Conservation (phyloP, 2,888 invertebrate species). For the Parascotia fuliginaria region DNA sequence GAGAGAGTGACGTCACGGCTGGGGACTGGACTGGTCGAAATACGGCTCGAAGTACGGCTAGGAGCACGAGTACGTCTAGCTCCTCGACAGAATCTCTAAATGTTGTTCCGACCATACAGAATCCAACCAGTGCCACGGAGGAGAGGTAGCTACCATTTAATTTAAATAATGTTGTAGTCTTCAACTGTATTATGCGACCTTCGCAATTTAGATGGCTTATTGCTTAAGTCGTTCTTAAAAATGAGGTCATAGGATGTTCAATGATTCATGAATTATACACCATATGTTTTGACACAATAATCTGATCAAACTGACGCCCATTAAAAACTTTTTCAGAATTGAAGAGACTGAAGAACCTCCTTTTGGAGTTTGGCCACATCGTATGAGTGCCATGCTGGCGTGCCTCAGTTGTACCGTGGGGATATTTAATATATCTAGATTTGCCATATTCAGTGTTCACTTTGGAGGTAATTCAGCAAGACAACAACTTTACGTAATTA, state of each 20-base stretch:
- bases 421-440: conserved; percentile 94
- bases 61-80: conserved; percentile 73
- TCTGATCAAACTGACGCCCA: conserved; percentile 3
- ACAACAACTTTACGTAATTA: conserved; percentile 26
- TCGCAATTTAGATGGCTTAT: conserved; percentile 30
- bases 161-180: too few species aligned
- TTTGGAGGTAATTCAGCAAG: conserved; percentile 90
- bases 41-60: conserved; percentile 67
- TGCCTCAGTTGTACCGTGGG: conserved; percentile 94
- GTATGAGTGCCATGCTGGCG: conserved; percentile 92
- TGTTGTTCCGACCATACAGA: conserved; percentile 56
- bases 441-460: conserved; percentile 93
- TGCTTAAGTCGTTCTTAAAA: conserved; percentile 38
- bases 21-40: conserved; percentile 74
- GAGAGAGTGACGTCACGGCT: conserved; percentile 71
- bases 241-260: conserved; percentile 51
- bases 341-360: conserved; percentile 78
- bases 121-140: conserved; percentile 60
- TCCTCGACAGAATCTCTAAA: conserved; percentile 75
- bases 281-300: conserved; percentile 8
- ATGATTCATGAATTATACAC: conserved; percentile 38
- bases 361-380: conserved; percentile 79
- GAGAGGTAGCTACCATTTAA: conserved; percentile 65
- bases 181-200: conserved; percentile 22
- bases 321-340: conserved; percentile 57